Evolutionary conservation across 2,113 vertebrate genomes (phyloP), one percentile per base, ranked within the genome.

Genomic region (Tursiops truncatus): DNA sequence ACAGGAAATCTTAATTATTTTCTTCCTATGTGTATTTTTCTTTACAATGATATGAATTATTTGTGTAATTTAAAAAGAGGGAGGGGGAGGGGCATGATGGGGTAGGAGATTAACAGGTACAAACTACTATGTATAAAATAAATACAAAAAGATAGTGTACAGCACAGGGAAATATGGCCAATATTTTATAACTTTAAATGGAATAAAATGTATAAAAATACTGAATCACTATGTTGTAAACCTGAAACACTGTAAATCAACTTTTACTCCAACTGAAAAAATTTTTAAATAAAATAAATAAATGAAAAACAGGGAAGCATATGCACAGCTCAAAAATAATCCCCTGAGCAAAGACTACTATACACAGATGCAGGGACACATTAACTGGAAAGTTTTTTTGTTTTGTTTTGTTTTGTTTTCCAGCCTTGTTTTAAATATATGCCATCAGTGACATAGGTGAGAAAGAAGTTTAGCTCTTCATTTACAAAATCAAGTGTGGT

Each of bases 401-500:
- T 56, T 20, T 56, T 56, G 53, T 56, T 56, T 56, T 56, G 15
- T 89, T 73, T 77, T 58, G 44, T 83, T 92, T 94, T 83, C 74
- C 36, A 92, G 18, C 8, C 53, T 96, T 80, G 58, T 67, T 92
- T 3, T 44, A 53, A 3, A 77, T 18, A 12, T 10, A 92, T 62
- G 92, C 2, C 0, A 13, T 88, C 44, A 58, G 44, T 60, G 56
- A 74, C 15, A 6, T 3, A 97, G 60, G 47, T 94, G 11, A 95
- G 63, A 79, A 89, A 90, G 62, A 95, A 25, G 31, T 80, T 91
- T 41, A 79, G 21, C 21, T 93, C 44, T 91, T 96, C 15, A 71
- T 92, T 94, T 95, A 90, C 8, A 95, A 90, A 96, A 83, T 94
- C 65, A 74, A 94, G 56, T 50, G 38, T 73, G 60, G 9, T 53